Conservation (phyloP, 2,888 invertebrate species). For the Brachylomia viminalis region DNA sequence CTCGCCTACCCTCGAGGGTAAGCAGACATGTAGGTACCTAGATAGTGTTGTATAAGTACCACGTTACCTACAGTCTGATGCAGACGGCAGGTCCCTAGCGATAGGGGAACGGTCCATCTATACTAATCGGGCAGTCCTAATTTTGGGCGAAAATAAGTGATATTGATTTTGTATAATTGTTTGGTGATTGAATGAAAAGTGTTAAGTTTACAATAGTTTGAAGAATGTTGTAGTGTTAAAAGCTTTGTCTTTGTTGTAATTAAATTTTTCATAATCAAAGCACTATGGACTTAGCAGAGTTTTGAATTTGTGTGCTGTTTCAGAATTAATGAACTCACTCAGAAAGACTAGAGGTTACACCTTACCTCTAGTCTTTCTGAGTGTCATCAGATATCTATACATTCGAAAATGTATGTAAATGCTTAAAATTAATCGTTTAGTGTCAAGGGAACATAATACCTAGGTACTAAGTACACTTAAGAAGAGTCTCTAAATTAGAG, state of each 20-base stretch:
- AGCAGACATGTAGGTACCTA: constrained; percentile 29
- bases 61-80: constrained; percentile 29
- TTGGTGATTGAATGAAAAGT: background rate
- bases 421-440: no score
- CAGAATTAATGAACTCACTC: background rate
- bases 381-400: background rate
- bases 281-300: background rate
- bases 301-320: background rate
- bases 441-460: no score
- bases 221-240: background rate
- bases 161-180: constrained; percentile 10
- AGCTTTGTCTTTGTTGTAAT: background rate
- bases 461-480: no score
- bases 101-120: constrained; percentile 37
- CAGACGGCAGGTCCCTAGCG: constrained; percentile 50
- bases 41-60: constrained; percentile 12
- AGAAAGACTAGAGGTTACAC: background rate
- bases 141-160: constrained; percentile 2
- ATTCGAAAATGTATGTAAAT: background rate
- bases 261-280: background rate
- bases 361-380: no score
- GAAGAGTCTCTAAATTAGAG: background rate
- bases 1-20: constrained; percentile 49
- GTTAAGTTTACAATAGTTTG: background rate
- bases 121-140: constrained; percentile 45